Base-by-base conservation (phyloP, 2,888 invertebrate species). In the Hypselothyrea guttata region DNA sequence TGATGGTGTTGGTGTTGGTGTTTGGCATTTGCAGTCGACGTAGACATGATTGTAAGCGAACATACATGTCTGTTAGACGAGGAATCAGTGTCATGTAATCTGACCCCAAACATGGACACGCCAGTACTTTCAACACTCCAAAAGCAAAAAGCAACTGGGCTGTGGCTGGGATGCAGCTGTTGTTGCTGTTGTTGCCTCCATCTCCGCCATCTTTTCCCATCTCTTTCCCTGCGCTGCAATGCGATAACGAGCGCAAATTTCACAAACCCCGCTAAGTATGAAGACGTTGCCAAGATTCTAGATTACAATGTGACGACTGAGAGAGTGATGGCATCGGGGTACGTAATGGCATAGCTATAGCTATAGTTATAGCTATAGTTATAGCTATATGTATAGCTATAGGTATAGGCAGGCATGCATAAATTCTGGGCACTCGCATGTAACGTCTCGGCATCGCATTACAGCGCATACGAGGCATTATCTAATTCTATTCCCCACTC, bases 231-330 rank as follows among this genome's bases (percentile, higher is more conserved):
- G 15, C 62, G 72, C 72, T 79, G 71, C 84, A 76, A 83, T 76
- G 84, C 84, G 77, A 78, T 78, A 78, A 83, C 77, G 74, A 83
- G 84, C 77, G 77, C 77, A 79, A 78, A 78, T 84, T 78, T 84
- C 75, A 72, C 78, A 75, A 77, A 75, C 81, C 66, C 73, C 76
- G 59, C 75, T 77, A 75, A 77, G 82, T 84, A 78, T 78, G 69
- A 84, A 78, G 84, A 84, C 75, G 82, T 84, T 82, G 75, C 62
- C 59, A 38, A 82, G 78, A 78, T 78, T 83, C 79, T 84, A 82
- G 76, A 79, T 84, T 79, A 79, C 81, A 48, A 81, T 70, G 63
- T 83, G 84, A 75, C 81, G 76, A 73, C 71, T 60, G 44, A 38
- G 33, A 41, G 35, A 44, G 47, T 33, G 31, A 18, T n/a, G 15